Base-by-base conservation (phyloP, 2,113 vertebrate genomes). In the Lepus europaeus region DNA sequence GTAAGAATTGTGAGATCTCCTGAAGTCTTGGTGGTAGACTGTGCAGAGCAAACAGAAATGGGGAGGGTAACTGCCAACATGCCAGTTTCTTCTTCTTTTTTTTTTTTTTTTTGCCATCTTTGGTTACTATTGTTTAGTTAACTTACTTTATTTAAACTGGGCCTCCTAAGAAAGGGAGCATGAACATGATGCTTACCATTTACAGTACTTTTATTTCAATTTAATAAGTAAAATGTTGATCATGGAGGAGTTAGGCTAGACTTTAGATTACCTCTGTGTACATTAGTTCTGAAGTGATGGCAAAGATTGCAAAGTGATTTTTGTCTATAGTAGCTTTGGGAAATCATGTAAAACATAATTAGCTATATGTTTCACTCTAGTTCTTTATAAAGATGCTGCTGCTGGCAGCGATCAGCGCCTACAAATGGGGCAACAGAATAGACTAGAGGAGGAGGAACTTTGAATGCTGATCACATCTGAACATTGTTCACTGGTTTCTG, bases 291-390 rank as follows among this genome's bases (percentile, higher is more conserved):
- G 81, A 19, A 68, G 13, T 61, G 84, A 83, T 82, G 33, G 56
- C 56, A 85, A 93, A 82, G 68, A 93, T 88, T 89, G 63, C 20
- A 93, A 70, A 90, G 88, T 66, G 64, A 70, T 93, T 95, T 92
- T 93, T 88, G 64, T 66, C 82, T 88, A 49, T 6, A 19, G 74
- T 31, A 79, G 33, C 85, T 95, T 87, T 90, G 95, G 73, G 90
- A 95, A 94, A 73, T 93, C 61, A 93, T 95, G 64, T 81, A 61
- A 86, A 95, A 81, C 85, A 79, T 74, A 95, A 82, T 95, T 96
- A 85, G 82, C 61, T 87, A 1, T 87, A 79, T 85, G 49, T 92
- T 93, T 88, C 74, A 88, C 33, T 95, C 45, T 68, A 72, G 49
- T 91, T 94, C 51, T 87, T 94, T 82, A 25, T 76, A 72, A 88